Conservation (phyloP, 2,888 invertebrate genomes). For the Shargacucullia verbasci region DNA sequence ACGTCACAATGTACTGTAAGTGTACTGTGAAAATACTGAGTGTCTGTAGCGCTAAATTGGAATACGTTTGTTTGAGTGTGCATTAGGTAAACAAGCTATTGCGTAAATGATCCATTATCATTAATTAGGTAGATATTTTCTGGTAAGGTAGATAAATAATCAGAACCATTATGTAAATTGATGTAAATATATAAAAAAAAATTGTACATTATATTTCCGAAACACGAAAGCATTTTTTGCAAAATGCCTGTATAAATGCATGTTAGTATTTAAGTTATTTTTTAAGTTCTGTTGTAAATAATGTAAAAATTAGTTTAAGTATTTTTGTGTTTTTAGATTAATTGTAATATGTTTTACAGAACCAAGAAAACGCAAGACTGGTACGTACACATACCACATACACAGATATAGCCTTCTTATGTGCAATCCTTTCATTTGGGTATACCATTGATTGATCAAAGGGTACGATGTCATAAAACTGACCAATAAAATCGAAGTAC, state of each 20-base stretch:
- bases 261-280: slow-evolving; percentile 21
- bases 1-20: no score
- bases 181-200: slow-evolving; percentile 19
- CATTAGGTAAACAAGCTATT: no score
- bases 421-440: slow-evolving; percentile 30
- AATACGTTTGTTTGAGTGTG: no score
- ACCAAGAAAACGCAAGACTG: slow-evolving; percentile 70
- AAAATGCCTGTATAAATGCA: slow-evolving; percentile 23
- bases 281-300: slow-evolving; percentile 18
- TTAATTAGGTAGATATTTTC: not conserved
- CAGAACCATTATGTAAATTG: not conserved
- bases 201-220: slow-evolving; percentile 20
- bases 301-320: slow-evolving; percentile 24
- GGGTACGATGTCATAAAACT: slow-evolving; percentile 1
- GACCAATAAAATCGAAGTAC: no score
- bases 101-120: not conserved
- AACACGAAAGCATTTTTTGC: not conserved
- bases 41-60: no score
- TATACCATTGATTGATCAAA: slow-evolving; percentile 38
- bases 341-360: slow-evolving; percentile 71
- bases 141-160: no score
- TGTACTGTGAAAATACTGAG: no score
- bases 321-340: slow-evolving; percentile 40
- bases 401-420: slow-evolving; percentile 39
- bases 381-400: slow-evolving; percentile 70